Evolutionary conservation across 2,888 invertebrate species (phyloP).

Genomic region (Epinotia demarniana): DNA sequence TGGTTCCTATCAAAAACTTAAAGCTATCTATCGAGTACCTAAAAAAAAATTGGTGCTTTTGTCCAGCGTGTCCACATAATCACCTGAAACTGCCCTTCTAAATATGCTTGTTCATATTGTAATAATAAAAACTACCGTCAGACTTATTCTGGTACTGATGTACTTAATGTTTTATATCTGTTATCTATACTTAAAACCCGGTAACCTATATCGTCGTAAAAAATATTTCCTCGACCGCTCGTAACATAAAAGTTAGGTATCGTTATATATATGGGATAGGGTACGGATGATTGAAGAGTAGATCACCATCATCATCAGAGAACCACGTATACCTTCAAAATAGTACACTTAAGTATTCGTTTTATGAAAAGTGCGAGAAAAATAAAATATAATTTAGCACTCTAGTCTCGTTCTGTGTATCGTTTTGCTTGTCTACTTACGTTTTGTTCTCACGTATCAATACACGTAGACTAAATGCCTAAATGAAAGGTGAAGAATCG

Average conservation of each 20-base stretch:
- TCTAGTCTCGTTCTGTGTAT: background rate
- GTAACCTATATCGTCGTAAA: slow-evolving; percentile 41
- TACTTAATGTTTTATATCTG: slow-evolving; percentile 27
- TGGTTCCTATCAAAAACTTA: no score
- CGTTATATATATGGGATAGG: slow-evolving; percentile 38
- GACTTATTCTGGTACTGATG: background rate
- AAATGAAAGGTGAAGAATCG: no score
- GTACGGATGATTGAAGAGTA: slow-evolving; percentile 32
- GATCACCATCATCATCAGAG: slow-evolving; percentile 28
- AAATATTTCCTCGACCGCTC: slow-evolving; percentile 39
- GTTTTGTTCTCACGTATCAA: background rate
- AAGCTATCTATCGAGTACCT: no score
- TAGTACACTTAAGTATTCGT: slow-evolving; percentile 17
- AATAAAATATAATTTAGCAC: background rate
- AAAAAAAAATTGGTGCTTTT: no score
- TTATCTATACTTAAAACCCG: background rate
- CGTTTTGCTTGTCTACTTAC: background rate
- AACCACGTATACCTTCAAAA: slow-evolving; percentile 4
- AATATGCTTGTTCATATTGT: no score
- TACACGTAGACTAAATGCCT: no score
- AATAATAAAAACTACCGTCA: no score
- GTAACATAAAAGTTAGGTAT: slow-evolving; percentile 40
- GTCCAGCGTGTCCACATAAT: no score
- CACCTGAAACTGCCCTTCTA: no score
- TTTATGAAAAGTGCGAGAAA: slow-evolving; percentile 5